A percentile compares a stretch with the other conserved stretches of the same genome.
phyloP scores from a whole-genome alignment of 1,140 invertebrate species.

The Drosophila sechellia region DNA sequence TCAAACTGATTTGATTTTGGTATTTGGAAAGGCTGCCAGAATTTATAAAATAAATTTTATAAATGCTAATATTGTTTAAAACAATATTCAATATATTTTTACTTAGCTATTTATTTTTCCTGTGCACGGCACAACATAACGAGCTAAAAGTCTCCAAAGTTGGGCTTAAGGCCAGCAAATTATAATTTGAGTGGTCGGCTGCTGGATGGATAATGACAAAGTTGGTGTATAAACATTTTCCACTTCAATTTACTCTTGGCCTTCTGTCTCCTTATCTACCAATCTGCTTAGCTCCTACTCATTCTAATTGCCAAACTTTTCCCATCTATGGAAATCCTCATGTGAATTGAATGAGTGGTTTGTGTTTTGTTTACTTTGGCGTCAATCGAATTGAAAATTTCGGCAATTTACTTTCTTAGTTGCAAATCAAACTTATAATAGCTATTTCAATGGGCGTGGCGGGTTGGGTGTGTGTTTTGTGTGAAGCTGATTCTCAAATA shows the following conservation, averaged over 20 bases:
- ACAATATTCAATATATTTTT: background rate
- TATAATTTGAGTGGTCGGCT: constrained; percentile 26
- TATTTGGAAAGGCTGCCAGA: too few species aligned
- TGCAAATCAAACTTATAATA: constrained; percentile 70
- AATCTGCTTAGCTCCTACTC: background rate
- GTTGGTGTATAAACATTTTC: constrained; percentile 30
- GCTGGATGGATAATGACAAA: constrained; percentile 24
- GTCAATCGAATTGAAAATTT: constrained; percentile 47
- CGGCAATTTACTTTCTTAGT: constrained; percentile 46
- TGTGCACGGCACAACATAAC: background rate
- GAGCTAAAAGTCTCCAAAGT: constrained; percentile 24
- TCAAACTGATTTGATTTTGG: background rate
- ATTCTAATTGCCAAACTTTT: constrained; percentile 71
- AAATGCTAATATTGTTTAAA: too few species aligned
- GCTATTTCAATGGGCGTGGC: constrained; percentile 49
- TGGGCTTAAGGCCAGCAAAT: constrained; percentile 20
- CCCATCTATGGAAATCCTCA: constrained; percentile 49
- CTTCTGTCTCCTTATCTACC: background rate
- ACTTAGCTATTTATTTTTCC: background rate
- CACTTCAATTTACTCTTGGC: constrained; percentile 21
- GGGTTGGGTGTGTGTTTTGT: background rate
- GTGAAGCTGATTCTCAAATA: constrained; percentile 40
- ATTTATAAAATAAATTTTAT: too few species aligned
- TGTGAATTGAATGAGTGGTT: constrained; percentile 32
- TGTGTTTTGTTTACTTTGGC: constrained; percentile 62